These are phyloP conservation scores for Holotrichia oblita DNA, from an alignment of 1,140 invertebrate species.

Conservation along the genomic window DNA sequence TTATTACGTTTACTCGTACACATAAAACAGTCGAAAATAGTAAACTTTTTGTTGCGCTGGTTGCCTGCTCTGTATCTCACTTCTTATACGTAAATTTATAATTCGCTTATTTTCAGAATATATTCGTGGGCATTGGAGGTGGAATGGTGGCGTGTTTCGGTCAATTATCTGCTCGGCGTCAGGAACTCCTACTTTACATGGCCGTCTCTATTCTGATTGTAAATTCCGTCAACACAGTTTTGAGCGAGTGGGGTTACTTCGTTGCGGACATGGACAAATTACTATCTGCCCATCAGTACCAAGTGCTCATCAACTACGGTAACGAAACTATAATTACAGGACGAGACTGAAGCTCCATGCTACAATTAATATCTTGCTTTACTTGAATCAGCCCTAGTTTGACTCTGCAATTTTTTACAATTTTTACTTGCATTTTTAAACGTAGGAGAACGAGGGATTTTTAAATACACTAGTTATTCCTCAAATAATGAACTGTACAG, in stretches of 20 bases:
- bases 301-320: conserved; percentile 62
- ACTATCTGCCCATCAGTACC: conserved; percentile 56
- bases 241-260: conserved; percentile 62
- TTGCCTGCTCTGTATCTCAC: background rate
- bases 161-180: conserved; percentile 57
- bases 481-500: conserved; percentile 35
- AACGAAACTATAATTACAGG: conserved; percentile 43
- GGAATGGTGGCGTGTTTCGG: conserved; percentile 61
- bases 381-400: background rate
- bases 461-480: background rate
- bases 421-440: background rate
- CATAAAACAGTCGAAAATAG: too few relatives aligned
- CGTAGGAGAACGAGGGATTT: background rate
- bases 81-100: background rate
- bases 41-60: too few relatives aligned
- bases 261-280: conserved; percentile 57
- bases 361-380: conserved; percentile 19
- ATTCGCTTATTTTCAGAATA: conserved; percentile 56
- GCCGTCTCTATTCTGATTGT: conserved; percentile 61
- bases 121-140: conserved; percentile 60
- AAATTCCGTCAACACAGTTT: conserved; percentile 61
- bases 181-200: conserved; percentile 62
- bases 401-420: background rate
- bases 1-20: too few relatives aligned
- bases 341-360: conserved; percentile 32